These are phyloP conservation scores for Nasonovia ribisnigri DNA, from an alignment of 2,888 invertebrate species.

Conservation along the genomic window DNA sequence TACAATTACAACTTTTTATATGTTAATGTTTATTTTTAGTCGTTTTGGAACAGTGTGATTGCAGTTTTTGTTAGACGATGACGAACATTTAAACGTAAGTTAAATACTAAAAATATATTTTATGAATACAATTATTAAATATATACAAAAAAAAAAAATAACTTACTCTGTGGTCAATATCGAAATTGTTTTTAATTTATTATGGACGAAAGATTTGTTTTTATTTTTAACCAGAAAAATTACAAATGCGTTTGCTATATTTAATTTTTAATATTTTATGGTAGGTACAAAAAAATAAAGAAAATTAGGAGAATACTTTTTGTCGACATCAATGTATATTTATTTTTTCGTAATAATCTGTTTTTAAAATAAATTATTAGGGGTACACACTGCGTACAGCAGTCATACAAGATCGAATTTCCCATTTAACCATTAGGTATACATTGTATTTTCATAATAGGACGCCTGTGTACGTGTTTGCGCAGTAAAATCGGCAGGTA, in stretches of 20 bases:
- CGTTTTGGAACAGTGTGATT: background rate
- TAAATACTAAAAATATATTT: background rate
- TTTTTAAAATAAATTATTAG: background rate
- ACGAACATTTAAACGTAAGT: constrained; percentile 33
- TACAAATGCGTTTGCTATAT: background rate
- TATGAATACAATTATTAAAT: background rate
- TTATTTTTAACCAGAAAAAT: background rate
- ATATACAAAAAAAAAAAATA: background rate
- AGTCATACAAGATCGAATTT: background rate
- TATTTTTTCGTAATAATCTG: background rate
- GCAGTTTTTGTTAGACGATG: constrained; percentile 24
- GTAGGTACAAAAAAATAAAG: background rate
- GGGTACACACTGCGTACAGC: no score
- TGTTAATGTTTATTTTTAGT: constrained; percentile 7
- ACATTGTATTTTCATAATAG: background rate
- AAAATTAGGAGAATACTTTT: background rate
- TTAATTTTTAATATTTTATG: no score
- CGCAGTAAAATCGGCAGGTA: constrained; percentile 16
- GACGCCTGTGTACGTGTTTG: background rate
- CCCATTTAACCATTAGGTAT: constrained; percentile 21
- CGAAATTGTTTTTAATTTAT: background rate
- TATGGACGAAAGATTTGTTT: background rate
- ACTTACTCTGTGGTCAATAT: background rate
- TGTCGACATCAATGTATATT: background rate
- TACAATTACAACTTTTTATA: background rate